Percentiles rank a stretch among this genome's conserved stretches.
Conservation (phyloP, 2,113 vertebrate species). For the Rhombomys opimus region DNA sequence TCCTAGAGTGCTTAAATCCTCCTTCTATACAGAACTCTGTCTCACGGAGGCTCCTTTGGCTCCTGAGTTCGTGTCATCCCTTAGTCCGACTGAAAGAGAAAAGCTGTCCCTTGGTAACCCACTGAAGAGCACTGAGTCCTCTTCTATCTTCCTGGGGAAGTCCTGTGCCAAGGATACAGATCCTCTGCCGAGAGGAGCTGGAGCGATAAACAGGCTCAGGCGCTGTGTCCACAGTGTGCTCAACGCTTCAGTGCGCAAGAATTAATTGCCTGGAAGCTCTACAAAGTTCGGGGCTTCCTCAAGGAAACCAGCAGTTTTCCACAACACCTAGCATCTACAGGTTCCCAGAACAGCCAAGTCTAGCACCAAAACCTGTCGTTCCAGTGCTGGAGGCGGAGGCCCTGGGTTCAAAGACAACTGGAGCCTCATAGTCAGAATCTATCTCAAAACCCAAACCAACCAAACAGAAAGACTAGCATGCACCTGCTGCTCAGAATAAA, state of each 20-base stretch:
- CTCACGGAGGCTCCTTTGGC: neutral
- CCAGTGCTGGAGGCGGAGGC: neutral
- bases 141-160: neutral
- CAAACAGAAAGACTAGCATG: neutral
- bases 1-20: neutral
- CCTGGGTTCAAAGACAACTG: neutral
- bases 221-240: neutral
- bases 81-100: neutral
- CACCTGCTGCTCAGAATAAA: slow-evolving; percentile 28
- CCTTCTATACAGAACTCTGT: neutral
- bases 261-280: neutral
- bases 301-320: neutral
- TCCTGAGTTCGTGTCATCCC: neutral
- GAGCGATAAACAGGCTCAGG: neutral
- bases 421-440: neutral
- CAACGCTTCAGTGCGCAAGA: neutral
- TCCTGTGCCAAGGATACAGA: neutral
- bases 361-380: neutral
- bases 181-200: neutral
- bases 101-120: neutral
- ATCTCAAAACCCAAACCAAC: neutral
- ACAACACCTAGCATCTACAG: neutral
- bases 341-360: neutral
- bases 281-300: neutral
- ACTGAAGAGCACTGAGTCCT: neutral